Conservation (phyloP, 1,140 invertebrate species). For the Drosophila carrolli region DNA sequence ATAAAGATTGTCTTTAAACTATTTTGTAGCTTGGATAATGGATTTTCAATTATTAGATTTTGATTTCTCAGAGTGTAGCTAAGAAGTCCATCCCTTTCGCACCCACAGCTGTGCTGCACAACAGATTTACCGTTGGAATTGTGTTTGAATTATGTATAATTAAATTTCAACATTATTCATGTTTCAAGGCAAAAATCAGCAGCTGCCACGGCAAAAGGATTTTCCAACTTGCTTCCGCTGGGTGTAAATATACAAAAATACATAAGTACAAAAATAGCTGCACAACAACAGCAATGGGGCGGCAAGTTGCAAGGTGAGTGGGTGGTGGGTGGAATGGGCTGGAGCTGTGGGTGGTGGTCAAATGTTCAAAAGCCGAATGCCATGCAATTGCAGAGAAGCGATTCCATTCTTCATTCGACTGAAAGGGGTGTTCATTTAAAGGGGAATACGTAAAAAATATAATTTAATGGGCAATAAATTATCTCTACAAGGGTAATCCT, state of each 20-base stretch:
- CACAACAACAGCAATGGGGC: slow-evolving; percentile 1
- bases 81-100: neutral
- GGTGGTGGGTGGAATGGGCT: neutral
- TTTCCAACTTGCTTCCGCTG: slow-evolving; percentile 23
- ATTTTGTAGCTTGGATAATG: no score
- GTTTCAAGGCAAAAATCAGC: slow-evolving; percentile 55
- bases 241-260: slow-evolving; percentile 12
- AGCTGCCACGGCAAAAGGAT: slow-evolving; percentile 43
- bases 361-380: neutral
- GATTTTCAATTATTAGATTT: no score
- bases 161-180: slow-evolving; percentile 79
- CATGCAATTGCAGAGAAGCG: neutral
- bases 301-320: slow-evolving; percentile 10
- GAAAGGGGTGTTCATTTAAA: neutral
- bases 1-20: no score
- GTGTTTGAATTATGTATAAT: slow-evolving; percentile 79
- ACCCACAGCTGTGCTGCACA: slow-evolving; percentile 7
- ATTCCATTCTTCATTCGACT: neutral
- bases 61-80: neutral
- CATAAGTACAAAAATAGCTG: neutral
- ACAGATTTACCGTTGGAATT: slow-evolving; percentile 71
- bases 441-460: no score
- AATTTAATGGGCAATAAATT: no score
- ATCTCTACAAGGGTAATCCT: no score
- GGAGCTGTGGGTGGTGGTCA: slow-evolving; percentile 8